Conservation (phyloP, 2,797 vertebrate genomes). For the Eulemur coronatus region DNA sequence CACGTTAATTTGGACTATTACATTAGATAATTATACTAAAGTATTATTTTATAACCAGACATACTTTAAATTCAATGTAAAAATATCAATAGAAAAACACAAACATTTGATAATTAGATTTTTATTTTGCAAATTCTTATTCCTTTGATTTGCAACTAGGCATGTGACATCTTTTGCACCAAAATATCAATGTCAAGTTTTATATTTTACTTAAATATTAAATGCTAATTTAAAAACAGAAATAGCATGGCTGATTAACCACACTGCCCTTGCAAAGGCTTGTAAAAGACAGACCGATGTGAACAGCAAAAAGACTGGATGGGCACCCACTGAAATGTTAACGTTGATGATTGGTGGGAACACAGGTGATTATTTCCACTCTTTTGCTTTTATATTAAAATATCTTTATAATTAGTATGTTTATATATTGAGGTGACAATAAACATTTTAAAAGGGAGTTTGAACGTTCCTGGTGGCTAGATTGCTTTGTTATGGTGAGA, state of each 20-base stretch:
- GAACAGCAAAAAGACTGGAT: not conserved
- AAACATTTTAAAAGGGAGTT: not conserved
- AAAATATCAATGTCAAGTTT: constrained; percentile 22
- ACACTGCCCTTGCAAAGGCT: not conserved
- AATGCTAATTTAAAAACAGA: not conserved
- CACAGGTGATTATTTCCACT: not conserved
- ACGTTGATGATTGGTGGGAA: not conserved
- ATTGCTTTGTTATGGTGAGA: not conserved
- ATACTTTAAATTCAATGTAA: constrained; percentile 44
- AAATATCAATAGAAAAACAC: constrained; percentile 7
- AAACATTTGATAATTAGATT: not conserved
- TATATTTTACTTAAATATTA: constrained; percentile 24
- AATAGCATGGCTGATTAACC: not conserved
- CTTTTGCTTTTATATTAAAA: not conserved
- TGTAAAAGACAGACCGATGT: not conserved
- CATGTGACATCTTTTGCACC: not conserved
- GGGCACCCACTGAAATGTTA: not conserved
- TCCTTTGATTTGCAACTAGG: not conserved
- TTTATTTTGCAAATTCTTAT: constrained; percentile 27
- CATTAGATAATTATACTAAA: not conserved
- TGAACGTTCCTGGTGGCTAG: not conserved
- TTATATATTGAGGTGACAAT: constrained; percentile 8
- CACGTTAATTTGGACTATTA: not conserved
- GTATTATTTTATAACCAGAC: constrained; percentile 1
- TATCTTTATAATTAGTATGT: not conserved